These are phyloP conservation scores for Xestia rhomboidea DNA, from an alignment of 2,888 invertebrate genomes.

Conservation along the genomic window DNA sequence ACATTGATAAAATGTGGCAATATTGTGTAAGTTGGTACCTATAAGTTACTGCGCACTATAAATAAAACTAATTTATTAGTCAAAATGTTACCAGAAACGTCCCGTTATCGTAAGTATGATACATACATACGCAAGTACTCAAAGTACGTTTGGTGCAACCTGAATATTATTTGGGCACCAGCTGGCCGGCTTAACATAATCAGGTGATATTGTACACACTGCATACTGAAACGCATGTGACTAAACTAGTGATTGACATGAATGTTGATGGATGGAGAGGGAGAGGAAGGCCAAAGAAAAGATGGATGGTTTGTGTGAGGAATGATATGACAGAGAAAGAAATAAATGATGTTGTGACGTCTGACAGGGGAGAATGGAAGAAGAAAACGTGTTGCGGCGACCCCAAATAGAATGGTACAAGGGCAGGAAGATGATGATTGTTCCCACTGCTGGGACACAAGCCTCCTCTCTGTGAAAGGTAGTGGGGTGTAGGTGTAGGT, in stretches of 20 bases:
- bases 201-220: not conserved
- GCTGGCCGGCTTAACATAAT: not conserved
- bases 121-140: not conserved
- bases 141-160: not conserved
- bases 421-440: too few species aligned
- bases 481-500: not conserved
- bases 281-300: too few species aligned
- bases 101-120: not conserved
- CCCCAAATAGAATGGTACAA: too few species aligned
- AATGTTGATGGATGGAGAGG: too few species aligned
- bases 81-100: constrained; percentile 6
- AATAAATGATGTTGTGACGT: too few species aligned
- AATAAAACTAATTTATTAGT: not conserved
- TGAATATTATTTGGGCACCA: not conserved
- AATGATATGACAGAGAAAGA: too few species aligned
- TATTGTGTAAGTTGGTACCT: constrained; percentile 30
- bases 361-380: too few species aligned
- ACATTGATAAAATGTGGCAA: constrained; percentile 40
- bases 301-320: too few species aligned
- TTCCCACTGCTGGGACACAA: not conserved
- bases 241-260: too few species aligned
- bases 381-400: too few species aligned
- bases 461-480: not conserved
- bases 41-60: constrained; percentile 9
- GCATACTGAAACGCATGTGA: not conserved